A percentile compares a stretch with the other conserved stretches of the same genome.
phyloP scores from a whole-genome alignment of 2,888 invertebrate species.

The Stratiomys singularior region DNA sequence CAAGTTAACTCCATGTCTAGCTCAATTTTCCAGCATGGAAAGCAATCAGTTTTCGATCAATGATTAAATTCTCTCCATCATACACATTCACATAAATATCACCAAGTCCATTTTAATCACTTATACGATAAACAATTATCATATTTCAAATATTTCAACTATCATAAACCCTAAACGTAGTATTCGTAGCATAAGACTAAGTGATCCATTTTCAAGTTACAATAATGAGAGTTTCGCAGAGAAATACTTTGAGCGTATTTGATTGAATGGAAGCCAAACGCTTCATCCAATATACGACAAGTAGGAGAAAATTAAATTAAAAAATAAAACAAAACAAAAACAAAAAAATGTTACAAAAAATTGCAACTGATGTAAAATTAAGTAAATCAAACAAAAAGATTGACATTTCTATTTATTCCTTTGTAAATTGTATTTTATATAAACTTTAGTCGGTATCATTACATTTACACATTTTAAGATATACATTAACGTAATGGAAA shows the following conservation, averaged over 20 bases:
- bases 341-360: not conserved
- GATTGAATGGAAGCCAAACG: not conserved
- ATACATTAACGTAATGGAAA: too few relatives aligned
- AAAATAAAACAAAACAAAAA: not conserved
- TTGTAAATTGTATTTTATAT: too few relatives aligned
- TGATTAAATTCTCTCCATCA: not conserved
- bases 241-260: not conserved
- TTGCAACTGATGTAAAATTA: not conserved
- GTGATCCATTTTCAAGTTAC: constrained; percentile 1
- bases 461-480: too few relatives aligned
- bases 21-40: too few relatives aligned
- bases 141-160: not conserved
- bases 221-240: not conserved
- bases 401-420: constrained; percentile 5
- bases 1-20: too few relatives aligned
- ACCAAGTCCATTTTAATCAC: constrained; percentile 1
- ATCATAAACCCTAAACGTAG: constrained; percentile 13
- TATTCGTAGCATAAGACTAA: not conserved
- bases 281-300: not conserved
- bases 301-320: not conserved
- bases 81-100: not conserved
- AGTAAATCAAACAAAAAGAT: not conserved
- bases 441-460: too few relatives aligned
- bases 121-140: constrained; percentile 2
- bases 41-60: too few relatives aligned